These are phyloP conservation scores for Neofelis nebulosa DNA, from an alignment of 2,113 vertebrate genomes.

Conservation along the genomic window DNA sequence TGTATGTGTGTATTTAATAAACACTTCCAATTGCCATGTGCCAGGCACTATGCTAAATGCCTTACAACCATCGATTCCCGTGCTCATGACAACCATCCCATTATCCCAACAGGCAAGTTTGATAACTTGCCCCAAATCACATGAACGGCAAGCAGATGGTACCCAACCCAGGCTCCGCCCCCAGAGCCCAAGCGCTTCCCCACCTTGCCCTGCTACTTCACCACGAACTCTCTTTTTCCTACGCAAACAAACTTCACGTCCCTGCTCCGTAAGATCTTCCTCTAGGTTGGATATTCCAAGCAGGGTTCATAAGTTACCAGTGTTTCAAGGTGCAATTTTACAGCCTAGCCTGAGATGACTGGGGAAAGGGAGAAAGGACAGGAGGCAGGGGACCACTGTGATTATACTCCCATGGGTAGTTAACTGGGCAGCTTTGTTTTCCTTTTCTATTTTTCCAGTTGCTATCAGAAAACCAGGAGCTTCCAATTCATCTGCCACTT, in stretches of 20 bases:
- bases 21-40: not conserved
- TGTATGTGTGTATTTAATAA: not conserved
- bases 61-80: not conserved
- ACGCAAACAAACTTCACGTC: not conserved
- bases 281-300: not conserved
- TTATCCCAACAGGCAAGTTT: not conserved
- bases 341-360: not conserved
- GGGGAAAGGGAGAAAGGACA: not conserved
- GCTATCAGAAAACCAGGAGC: constrained; percentile 74
- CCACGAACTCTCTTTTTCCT: not conserved
- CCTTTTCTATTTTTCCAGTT: constrained; percentile 62
- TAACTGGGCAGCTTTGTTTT: constrained; percentile 22
- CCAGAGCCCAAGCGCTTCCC: not conserved
- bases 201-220: not conserved
- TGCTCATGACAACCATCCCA: not conserved
- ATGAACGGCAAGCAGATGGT: not conserved
- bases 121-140: not conserved
- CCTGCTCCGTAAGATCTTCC: not conserved
- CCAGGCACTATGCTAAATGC: not conserved
- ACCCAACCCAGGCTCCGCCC: not conserved
- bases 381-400: constrained; percentile 47
- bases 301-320: not conserved
- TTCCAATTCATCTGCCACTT: constrained; percentile 61
- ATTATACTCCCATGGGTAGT: constrained; percentile 39
- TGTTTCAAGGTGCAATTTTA: not conserved